Percentiles rank a stretch among this genome's conserved stretches.
Evolutionary conservation across 2,113 vertebrate species (phyloP).

Genomic region (Dendropsophus ebraccatus): DNA sequence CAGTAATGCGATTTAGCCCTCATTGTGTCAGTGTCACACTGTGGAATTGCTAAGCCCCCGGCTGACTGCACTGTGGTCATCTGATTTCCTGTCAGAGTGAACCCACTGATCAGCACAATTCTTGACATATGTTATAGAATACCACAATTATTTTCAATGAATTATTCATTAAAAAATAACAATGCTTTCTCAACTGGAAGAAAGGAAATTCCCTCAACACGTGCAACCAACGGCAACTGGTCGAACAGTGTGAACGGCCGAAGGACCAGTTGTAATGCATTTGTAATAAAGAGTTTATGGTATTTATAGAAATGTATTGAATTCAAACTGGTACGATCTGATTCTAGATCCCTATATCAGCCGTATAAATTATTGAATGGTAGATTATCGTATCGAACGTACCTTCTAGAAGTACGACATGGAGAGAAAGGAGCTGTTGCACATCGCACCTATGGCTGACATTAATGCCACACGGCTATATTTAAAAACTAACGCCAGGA

Average conservation of each 20-base stretch:
- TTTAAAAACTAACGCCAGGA: too few species aligned
- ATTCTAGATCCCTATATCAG: neutral
- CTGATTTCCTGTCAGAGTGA: neutral
- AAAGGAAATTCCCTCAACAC: neutral
- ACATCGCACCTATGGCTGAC: too few species aligned
- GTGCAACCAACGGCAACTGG: neutral
- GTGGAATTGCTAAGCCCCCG: neutral
- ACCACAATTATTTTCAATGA: neutral
- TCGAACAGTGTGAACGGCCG: neutral
- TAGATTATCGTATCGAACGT: neutral
- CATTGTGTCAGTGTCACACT: neutral
- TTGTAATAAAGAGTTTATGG: neutral
- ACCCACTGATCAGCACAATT: neutral
- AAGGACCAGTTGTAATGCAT: neutral
- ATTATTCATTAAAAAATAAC: constrained; percentile 15
- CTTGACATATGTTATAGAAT: neutral
- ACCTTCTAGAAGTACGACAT: too few species aligned
- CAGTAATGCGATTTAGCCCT: constrained; percentile 41
- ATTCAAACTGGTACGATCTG: neutral
- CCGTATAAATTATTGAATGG: neutral
- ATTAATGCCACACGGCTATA: too few species aligned
- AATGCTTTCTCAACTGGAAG: neutral
- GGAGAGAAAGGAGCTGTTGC: too few species aligned
- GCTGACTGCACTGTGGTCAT: neutral
- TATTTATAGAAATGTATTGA: neutral